Evolutionary conservation across 2,797 vertebrate genomes (phyloP), one percentile per base, ranked within the genome.

Genomic region (Sorex maritimensis): DNA sequence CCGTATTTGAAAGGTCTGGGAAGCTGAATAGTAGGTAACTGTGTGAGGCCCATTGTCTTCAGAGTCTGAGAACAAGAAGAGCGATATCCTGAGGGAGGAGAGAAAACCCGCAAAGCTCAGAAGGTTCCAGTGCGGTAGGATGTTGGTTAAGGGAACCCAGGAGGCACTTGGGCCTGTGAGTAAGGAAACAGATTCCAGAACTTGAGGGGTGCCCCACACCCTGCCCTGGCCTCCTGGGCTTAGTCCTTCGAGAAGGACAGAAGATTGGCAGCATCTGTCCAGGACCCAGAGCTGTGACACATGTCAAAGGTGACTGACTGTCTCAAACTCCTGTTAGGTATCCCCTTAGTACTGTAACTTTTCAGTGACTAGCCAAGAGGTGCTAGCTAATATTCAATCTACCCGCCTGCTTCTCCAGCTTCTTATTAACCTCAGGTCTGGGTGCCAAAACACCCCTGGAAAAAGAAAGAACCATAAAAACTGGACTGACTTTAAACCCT

Each of bases 391-490:
- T 86, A 71, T 81, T 77, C 83, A 83, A 52, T 52, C 81, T 46
- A 65, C 55, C 81, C 68, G 58, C 52, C 41, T 86, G 15, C 7
- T 41, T 71, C 49, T 92, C 65, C 12, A 21, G 26, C 9, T 38
- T 84, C 77, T 95, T 82, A 95, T 23, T 93, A 86, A 90, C 46
- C 78, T 93, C 19, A 30, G 69, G 96, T 80, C 92, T 10, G 49
- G 91, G 80, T 6, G 90, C 95, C 63, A 55, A 68, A 81, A 69
- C 85, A 77, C 12, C 11, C 28, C 28, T 4, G 34, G 58, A 81
- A 93, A 87, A 38, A 6, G 5, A 71, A 91, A 86, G 79, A 63
- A 81, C 49, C 30, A 84, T 41, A 72, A 69, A 92, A 92, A 69
- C 49, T 14, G 30, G 73, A 74, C 80, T 86, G 30, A 71, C 26